A percentile compares a stretch with the other conserved stretches of the same genome.
phyloP scores from a whole-genome alignment of 30 jellyfish, hydroid and myxozoan species.

The Pelagia noctiluca region DNA sequence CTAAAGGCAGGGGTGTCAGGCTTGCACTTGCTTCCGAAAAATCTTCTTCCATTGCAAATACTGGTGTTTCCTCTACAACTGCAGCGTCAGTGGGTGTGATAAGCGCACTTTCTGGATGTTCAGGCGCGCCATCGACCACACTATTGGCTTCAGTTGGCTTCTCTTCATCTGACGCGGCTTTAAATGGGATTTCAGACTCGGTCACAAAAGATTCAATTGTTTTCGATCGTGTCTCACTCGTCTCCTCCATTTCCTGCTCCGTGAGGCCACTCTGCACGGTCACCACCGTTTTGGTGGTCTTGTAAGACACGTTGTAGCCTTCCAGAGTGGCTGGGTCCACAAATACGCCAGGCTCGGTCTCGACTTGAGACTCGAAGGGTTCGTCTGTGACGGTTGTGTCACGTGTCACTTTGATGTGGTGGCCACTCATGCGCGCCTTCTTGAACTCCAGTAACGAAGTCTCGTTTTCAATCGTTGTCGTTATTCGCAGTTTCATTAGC shows the following conservation, averaged over 20 bases:
- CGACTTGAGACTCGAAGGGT: constrained; percentile 37
- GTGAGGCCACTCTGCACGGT: constrained; percentile 67
- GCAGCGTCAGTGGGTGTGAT: not conserved
- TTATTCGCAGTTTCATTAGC: constrained; percentile 59
- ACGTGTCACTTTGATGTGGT: constrained; percentile 68
- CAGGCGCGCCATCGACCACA: not conserved
- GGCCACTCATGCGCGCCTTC: constrained; percentile 67
- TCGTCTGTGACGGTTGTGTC: constrained; percentile 68
- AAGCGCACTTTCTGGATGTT: not conserved
- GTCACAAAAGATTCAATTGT: constrained; percentile 14
- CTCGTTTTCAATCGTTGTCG: constrained; percentile 61
- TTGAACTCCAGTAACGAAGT: constrained; percentile 14
- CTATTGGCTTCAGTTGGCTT: not conserved
- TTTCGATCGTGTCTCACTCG: not conserved
- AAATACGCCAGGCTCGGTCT: constrained; percentile 58
- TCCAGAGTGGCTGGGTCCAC: constrained; percentile 63
- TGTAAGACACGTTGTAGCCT: constrained; percentile 62
- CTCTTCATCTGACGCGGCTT: not conserved
- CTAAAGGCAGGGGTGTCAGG: not conserved
- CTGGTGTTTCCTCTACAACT: not conserved
- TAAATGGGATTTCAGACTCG: constrained; percentile 14
- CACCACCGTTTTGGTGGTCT: constrained; percentile 63
- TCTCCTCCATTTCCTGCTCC: constrained; percentile 65
- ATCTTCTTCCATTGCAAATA: not conserved
- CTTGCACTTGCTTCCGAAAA: too few relatives aligned